phyloP scores from a whole-genome alignment of 1,140 invertebrate species.

The Bombus difficillimus region DNA sequence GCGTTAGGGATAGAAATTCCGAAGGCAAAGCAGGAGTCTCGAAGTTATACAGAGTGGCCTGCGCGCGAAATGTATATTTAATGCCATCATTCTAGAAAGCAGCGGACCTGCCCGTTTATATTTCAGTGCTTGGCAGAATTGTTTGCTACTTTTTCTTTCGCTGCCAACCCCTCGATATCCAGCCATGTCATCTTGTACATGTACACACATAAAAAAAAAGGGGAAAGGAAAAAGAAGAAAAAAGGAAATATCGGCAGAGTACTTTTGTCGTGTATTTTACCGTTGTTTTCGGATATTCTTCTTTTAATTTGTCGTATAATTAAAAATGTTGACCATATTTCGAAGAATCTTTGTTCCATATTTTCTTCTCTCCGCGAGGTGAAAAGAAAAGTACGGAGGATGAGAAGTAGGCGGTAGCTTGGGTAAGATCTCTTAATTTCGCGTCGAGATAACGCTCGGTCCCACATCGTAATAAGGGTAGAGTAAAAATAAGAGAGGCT shows the following conservation, averaged over 20 bases:
- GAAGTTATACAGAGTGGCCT: constrained; percentile 52
- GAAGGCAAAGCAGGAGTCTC: constrained; percentile 37
- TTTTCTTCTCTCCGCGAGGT: neutral
- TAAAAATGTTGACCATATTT: neutral
- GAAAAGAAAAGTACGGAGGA: neutral
- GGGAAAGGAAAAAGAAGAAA: neutral
- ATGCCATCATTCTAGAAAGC: constrained; percentile 71
- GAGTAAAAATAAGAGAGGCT: constrained; percentile 27
- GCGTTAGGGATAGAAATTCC: constrained; percentile 58
- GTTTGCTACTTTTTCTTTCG: constrained; percentile 62
- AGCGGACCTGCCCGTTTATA: constrained; percentile 65
- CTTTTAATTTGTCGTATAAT: neutral
- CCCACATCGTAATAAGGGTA: constrained; percentile 41
- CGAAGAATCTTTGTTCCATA: neutral
- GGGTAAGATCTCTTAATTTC: constrained; percentile 26
- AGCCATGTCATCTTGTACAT: neutral
- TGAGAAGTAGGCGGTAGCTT: neutral
- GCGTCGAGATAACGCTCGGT: constrained; percentile 17
- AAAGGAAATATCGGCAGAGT: neutral
- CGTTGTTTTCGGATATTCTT: neutral
- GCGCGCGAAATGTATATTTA: constrained; percentile 69
- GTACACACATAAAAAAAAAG: neutral
- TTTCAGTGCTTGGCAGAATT: constrained; percentile 70
- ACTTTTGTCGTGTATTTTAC: neutral
- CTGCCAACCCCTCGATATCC: constrained; percentile 15